A percentile compares a stretch with the other conserved stretches of the same genome.
Conservation (phyloP, 2,113 vertebrate genomes). For the Pseudopipra pipra region DNA sequence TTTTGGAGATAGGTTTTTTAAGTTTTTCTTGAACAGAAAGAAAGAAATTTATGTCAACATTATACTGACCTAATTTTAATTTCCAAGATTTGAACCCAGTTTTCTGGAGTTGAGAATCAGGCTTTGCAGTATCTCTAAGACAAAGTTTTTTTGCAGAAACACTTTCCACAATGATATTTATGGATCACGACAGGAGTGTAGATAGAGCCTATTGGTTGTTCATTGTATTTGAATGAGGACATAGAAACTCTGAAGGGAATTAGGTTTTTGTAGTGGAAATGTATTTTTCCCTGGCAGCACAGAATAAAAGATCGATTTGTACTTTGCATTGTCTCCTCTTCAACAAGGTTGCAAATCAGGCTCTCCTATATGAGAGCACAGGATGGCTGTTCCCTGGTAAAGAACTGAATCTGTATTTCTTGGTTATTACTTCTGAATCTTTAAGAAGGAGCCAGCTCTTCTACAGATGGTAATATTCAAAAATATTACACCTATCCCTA, state of each 20-base stretch:
- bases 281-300: not conserved
- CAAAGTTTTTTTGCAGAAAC: not conserved
- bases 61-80: not conserved
- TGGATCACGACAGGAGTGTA: not conserved
- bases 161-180: constrained; percentile 1
- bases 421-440: not conserved
- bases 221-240: not conserved
- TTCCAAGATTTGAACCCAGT: not conserved
- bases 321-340: not conserved
- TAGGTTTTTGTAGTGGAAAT: constrained; percentile 12
- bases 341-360: not conserved
- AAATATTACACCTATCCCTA: not conserved
- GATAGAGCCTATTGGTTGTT: constrained; percentile 1
- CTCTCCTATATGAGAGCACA: not conserved
- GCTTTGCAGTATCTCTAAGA: not conserved
- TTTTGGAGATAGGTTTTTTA: not conserved
- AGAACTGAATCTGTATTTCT: not conserved
- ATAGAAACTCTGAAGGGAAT: not conserved
- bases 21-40: not conserved
- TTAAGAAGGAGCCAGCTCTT: not conserved
- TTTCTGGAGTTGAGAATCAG: not conserved
- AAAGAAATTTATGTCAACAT: not conserved
- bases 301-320: not conserved
- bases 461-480: not conserved
- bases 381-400: not conserved